These are phyloP conservation scores for Diogma glabrata DNA, from an alignment of 2,888 invertebrate genomes.

Conservation along the genomic window DNA sequence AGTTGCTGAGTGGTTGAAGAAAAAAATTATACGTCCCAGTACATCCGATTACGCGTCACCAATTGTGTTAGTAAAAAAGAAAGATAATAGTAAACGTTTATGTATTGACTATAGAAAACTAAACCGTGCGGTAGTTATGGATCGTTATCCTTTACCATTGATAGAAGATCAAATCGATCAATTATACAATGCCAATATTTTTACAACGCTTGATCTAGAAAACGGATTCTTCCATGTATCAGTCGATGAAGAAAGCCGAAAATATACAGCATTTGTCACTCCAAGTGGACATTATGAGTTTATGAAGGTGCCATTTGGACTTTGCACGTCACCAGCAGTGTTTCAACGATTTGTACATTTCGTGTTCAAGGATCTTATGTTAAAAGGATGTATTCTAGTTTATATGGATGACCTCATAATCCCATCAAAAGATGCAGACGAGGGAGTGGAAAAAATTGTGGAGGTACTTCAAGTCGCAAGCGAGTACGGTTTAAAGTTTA, in stretches of 20 bases:
- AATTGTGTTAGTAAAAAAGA: too few species aligned
- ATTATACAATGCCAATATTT: background rate
- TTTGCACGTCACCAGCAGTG: too few species aligned
- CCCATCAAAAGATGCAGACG: too few species aligned
- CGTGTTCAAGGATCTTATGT: background rate
- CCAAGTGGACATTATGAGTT: background rate
- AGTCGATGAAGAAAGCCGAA: background rate
- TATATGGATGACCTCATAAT: background rate
- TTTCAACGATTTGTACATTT: too few species aligned
- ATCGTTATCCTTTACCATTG: background rate
- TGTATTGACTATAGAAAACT: background rate
- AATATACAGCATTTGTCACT: background rate
- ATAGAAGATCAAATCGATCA: background rate
- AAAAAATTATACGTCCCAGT: too few species aligned
- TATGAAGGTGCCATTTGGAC: background rate
- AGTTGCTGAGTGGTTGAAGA: too few species aligned
- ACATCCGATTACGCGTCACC: too few species aligned
- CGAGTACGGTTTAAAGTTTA: background rate
- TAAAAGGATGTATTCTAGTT: background rate
- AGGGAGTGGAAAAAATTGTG: too few species aligned
- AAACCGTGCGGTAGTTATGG: background rate
- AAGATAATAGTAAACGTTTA: too few species aligned
- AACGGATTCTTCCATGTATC: background rate
- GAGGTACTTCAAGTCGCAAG: too few species aligned
- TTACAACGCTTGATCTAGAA: background rate